These are phyloP conservation scores for Nyctibius grandis DNA, from an alignment of 2,797 vertebrate genomes.

Conservation along the genomic window DNA sequence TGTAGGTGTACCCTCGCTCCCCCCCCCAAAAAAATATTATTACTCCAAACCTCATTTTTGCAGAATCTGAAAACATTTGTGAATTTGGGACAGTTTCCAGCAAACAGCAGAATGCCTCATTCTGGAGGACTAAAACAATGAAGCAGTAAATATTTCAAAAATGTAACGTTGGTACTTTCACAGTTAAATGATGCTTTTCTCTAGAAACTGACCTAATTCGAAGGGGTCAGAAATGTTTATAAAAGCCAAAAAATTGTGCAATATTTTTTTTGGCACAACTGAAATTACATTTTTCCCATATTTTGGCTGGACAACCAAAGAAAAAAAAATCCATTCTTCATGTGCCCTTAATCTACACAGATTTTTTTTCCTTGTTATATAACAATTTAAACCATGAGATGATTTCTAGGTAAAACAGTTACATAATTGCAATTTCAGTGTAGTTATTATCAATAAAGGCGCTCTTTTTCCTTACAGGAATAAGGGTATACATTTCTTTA, in stretches of 20 bases:
- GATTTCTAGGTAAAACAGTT: neutral
- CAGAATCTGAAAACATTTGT: neutral
- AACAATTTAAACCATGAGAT: neutral
- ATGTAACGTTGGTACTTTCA: neutral
- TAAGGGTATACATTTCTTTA: neutral
- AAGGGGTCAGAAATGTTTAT: neutral
- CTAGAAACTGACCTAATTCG: neutral
- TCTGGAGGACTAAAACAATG: neutral
- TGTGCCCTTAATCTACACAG: neutral
- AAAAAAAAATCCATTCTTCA: neutral
- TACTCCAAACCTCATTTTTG: neutral
- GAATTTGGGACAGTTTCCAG: constrained; percentile 2
- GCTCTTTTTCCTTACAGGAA: neutral
- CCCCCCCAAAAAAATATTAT: neutral
- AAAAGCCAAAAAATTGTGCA: neutral
- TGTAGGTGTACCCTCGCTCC: neutral
- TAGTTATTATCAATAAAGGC: neutral
- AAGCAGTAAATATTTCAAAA: constrained; percentile 3
- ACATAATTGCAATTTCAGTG: neutral
- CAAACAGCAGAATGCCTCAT: neutral
- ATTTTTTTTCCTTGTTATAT: neutral
- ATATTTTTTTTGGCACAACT: neutral
- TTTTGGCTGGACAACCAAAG: neutral
- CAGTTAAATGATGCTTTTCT: neutral
- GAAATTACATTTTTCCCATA: neutral